Percentiles rank a stretch among this genome's conserved stretches.
phyloP scores from a whole-genome alignment of 2,797 vertebrate genomes.

The Hippocampus kuda region DNA sequence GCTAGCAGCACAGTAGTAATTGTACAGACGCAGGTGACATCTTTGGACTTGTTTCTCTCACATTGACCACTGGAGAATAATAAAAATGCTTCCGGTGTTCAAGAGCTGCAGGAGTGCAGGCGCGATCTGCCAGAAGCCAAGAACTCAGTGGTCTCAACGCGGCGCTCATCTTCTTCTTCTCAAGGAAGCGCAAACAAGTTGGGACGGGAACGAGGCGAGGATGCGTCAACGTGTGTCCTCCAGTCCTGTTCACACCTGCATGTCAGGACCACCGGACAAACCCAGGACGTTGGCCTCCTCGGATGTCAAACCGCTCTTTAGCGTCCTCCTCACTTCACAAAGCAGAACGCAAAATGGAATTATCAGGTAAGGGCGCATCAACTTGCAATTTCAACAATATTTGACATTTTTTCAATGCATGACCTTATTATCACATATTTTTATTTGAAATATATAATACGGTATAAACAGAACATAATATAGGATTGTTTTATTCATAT shows the following conservation, averaged over 20 bases:
- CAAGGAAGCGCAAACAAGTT: neutral
- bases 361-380: neutral
- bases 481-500: no score
- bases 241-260: slow-evolving; percentile 59
- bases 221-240: neutral
- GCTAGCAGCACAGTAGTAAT: slow-evolving; percentile 61
- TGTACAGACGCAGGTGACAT: slow-evolving; percentile 29
- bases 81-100: slow-evolving; percentile 8
- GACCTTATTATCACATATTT: no score
- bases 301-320: slow-evolving; percentile 85
- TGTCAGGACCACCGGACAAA: slow-evolving; percentile 81
- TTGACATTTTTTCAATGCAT: no score
- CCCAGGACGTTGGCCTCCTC: slow-evolving; percentile 93
- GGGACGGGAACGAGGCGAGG: neutral
- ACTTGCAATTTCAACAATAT: no score
- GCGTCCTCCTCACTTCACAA: slow-evolving; percentile 82
- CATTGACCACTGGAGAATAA: slow-evolving; percentile 14
- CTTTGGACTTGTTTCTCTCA: slow-evolving; percentile 32
- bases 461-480: no score
- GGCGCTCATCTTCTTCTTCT: neutral
- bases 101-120: slow-evolving; percentile 11
- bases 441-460: no score
- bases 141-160: neutral
- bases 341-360: neutral
- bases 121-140: slow-evolving; percentile 16